Evolutionary conservation across 2,113 vertebrate species (phyloP).

Genomic region (Capreolus pygargus): DNA sequence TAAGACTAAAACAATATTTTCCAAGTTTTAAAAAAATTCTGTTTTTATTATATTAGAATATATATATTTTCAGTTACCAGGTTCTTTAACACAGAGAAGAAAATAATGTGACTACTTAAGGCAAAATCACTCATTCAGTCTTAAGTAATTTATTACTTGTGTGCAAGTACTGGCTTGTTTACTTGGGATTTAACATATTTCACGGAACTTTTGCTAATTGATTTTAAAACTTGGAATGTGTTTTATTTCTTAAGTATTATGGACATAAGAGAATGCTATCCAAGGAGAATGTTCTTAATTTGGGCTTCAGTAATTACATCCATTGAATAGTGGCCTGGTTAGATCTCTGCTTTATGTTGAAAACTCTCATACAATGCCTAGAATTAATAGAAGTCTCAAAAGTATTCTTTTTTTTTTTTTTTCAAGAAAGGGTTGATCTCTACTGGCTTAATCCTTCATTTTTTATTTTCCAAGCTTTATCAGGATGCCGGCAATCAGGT

Average conservation of each 20-base stretch:
- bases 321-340: not conserved
- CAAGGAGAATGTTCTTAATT: not conserved
- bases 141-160: conserved; percentile 27
- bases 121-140: not conserved
- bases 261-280: not conserved
- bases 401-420: not conserved
- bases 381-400: not conserved
- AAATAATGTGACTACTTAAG: not conserved
- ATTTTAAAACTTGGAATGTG: conserved; percentile 46
- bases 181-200: conserved; percentile 45
- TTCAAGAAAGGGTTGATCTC: not conserved
- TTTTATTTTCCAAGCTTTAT: not conserved
- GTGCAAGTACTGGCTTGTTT: conserved; percentile 43
- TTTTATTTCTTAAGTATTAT: conserved; percentile 34
- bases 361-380: not conserved
- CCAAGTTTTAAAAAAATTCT: not conserved
- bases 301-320: not conserved
- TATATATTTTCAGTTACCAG: not conserved
- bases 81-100: conserved; percentile 40
- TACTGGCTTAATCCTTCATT: not conserved
- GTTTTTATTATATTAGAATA: not conserved
- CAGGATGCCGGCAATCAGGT: not conserved
- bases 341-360: not conserved
- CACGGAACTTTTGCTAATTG: conserved; percentile 17
- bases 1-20: not conserved